These are phyloP conservation scores for Scolopax rusticola DNA, from an alignment of 2,797 vertebrate genomes.

Conservation along the genomic window DNA sequence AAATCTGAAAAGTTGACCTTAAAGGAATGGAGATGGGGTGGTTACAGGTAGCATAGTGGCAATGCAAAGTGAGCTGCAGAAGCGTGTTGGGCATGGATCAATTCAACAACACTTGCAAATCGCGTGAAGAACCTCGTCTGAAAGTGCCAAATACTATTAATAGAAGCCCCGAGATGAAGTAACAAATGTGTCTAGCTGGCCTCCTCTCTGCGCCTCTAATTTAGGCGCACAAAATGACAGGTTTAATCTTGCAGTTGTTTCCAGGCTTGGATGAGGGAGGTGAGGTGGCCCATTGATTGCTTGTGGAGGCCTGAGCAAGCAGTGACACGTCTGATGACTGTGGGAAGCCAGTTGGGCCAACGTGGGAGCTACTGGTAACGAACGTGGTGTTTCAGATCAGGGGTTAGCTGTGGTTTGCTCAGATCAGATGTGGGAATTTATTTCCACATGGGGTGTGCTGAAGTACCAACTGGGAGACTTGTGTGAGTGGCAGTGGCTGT, in stretches of 20 bases:
- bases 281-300: background rate
- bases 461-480: background rate
- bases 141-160: conserved; percentile 32
- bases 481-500: background rate
- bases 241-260: conserved; percentile 44
- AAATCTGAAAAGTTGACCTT: background rate
- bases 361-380: background rate
- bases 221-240: conserved; percentile 15
- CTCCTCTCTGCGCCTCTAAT: conserved; percentile 15
- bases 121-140: accelerated
- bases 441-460: background rate
- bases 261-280: background rate
- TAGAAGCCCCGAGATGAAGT: conserved; percentile 17
- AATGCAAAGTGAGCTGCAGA: background rate
- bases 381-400: background rate
- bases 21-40: background rate
- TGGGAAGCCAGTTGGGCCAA: background rate
- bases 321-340: background rate
- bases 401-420: background rate
- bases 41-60: background rate
- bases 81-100: accelerated
- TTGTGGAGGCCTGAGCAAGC: background rate
- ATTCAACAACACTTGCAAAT: background rate
- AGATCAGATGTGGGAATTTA: background rate
- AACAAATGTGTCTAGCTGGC: background rate